Evolutionary conservation across 2,113 vertebrate species (phyloP).

Genomic region (Irena cyanogastra): DNA sequence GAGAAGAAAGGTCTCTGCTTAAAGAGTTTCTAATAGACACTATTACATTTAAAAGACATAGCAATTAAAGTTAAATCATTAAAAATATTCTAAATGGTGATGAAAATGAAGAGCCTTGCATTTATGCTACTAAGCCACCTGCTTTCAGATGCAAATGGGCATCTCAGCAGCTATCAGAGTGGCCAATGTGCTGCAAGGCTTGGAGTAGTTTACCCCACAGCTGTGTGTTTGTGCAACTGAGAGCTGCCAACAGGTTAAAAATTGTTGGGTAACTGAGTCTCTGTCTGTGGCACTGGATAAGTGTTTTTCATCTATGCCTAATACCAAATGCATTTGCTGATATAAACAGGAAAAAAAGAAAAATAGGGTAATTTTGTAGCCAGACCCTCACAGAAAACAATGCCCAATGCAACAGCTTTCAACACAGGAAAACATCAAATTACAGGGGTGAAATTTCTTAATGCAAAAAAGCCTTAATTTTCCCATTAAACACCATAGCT

Average conservation of each 20-base stretch:
- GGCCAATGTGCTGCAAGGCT: background rate
- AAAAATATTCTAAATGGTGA: background rate
- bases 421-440: background rate
- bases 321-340: background rate
- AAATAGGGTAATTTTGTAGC: background rate
- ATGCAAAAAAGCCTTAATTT: background rate
- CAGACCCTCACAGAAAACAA: background rate
- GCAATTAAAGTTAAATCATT: background rate
- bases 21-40: background rate
- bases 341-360: background rate
- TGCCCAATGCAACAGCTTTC: background rate
- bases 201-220: background rate
- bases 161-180: background rate
- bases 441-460: background rate
- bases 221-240: background rate
- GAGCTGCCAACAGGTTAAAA: background rate
- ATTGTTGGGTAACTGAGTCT: background rate
- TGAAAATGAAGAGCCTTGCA: background rate
- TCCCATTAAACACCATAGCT: background rate
- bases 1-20: background rate
- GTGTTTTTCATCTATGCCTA: background rate
- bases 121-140: background rate
- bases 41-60: background rate
- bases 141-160: slow-evolving; percentile 15
- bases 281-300: background rate